Evolutionary conservation across 2,888 invertebrate genomes (phyloP).

Genomic region (Vannuccia rotundouncinata): DNA sequence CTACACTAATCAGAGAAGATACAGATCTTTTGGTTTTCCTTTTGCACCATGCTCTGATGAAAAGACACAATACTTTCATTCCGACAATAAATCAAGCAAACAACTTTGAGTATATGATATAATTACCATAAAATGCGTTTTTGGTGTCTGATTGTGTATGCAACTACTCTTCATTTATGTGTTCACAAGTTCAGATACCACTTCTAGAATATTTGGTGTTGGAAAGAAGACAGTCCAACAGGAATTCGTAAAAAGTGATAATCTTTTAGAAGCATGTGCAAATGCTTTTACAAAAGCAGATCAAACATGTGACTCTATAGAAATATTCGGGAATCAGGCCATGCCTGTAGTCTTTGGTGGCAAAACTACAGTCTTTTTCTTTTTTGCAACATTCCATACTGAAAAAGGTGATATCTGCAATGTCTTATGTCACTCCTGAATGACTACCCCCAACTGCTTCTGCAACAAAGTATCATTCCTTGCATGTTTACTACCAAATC

Average conservation of each 20-base stretch:
- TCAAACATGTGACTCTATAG: slow-evolving; percentile 31
- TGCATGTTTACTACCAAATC: slow-evolving; percentile 19
- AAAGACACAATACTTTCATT: background rate
- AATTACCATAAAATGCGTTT: background rate
- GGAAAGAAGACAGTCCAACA: slow-evolving; percentile 37
- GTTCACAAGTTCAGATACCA: slow-evolving; percentile 38
- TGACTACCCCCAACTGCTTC: slow-evolving; percentile 11
- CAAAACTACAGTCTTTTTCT: slow-evolving; percentile 6
- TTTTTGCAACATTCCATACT: slow-evolving; percentile 1
- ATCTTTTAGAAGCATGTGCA: background rate
- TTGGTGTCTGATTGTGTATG: slow-evolving; percentile 23
- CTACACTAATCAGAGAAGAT: slow-evolving; percentile 40
- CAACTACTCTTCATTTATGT: slow-evolving; percentile 36
- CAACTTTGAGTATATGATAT: background rate
- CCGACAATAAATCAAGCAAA: background rate
- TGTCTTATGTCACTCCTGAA: slow-evolving; percentile 35
- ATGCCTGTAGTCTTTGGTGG: slow-evolving; percentile 35
- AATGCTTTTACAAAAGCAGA: background rate
- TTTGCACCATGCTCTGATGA: background rate
- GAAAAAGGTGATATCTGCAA: slow-evolving; percentile 31
- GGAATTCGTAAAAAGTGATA: slow-evolving; percentile 28
- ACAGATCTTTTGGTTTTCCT: slow-evolving; percentile 36
- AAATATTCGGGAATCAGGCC: slow-evolving; percentile 7
- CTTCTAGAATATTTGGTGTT: slow-evolving; percentile 38
- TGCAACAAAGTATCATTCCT: slow-evolving; percentile 17